Conservation (phyloP, 2,113 vertebrate genomes). For the Myxocyprinus asiaticus region DNA sequence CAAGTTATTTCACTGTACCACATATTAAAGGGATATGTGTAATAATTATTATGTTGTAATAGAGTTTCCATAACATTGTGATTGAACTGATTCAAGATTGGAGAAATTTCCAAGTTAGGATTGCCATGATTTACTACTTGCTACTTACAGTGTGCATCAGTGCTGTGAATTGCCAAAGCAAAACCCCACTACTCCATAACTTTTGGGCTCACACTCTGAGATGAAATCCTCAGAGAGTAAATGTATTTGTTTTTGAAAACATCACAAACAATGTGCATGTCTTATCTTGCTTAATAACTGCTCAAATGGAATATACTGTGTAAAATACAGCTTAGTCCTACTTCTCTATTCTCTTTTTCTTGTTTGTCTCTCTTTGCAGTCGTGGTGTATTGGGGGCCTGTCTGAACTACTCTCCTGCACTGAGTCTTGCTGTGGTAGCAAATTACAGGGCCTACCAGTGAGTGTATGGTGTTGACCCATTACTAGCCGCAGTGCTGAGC, state of each 20-base stretch:
- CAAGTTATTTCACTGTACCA: no score
- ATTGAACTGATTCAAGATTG: no score
- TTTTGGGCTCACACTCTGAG: no score
- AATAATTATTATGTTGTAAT: no score
- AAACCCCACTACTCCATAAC: no score
- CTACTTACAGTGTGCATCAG: no score
- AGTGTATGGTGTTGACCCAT: conserved; percentile 63
- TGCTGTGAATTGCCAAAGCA: no score
- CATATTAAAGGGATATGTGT: no score
- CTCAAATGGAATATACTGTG: background rate
- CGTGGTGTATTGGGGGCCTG: conserved; percentile 52
- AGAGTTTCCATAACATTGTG: no score
- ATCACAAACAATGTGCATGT: conserved; percentile 1
- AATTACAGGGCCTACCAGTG: conserved; percentile 55
- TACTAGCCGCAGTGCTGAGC: conserved; percentile 63
- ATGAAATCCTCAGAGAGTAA: background rate
- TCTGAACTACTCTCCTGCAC: conserved; percentile 51
- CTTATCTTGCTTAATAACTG: conserved; percentile 23
- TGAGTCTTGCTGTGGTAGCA: conserved; percentile 50
- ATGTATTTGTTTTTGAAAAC: conserved; percentile 1
- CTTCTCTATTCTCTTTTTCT: background rate
- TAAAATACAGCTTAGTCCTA: background rate
- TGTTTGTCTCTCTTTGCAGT: conserved; percentile 16
- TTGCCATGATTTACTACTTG: no score
- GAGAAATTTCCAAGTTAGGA: no score